Conservation (phyloP, 2,797 vertebrate species). For the Allochrocebus solatus region DNA sequence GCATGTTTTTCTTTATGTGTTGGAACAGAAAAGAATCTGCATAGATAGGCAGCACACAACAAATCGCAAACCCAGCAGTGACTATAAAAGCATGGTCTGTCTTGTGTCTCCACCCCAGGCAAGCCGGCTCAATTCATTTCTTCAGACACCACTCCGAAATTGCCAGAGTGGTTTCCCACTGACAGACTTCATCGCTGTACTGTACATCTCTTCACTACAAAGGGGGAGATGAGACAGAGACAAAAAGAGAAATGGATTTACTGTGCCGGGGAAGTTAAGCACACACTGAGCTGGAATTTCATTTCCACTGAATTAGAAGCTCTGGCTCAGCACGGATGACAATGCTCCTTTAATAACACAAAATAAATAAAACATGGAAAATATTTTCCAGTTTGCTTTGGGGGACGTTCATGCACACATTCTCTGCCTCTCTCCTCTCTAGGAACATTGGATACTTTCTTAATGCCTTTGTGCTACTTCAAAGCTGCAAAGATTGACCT, state of each 20-base stretch:
- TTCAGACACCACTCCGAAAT: constrained; percentile 36
- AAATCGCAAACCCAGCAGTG: neutral
- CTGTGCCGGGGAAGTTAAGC: constrained; percentile 19
- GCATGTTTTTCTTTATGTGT: constrained; percentile 32
- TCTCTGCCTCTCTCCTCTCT: neutral
- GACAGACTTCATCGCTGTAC: neutral
- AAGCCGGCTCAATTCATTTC: neutral
- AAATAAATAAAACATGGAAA: constrained; percentile 61
- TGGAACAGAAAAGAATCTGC: constrained; percentile 66
- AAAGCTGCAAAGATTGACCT: neutral
- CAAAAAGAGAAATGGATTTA: neutral
- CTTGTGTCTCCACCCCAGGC: constrained; percentile 17
- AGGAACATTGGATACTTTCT: neutral
- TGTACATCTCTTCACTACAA: neutral
- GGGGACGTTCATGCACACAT: neutral
- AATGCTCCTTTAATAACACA: constrained; percentile 56
- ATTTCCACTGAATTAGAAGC: constrained; percentile 67
- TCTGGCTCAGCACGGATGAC: neutral
- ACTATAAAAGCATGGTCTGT: neutral
- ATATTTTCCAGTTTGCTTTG: constrained; percentile 33
- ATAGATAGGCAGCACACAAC: neutral
- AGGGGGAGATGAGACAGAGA: neutral
- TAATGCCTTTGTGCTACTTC: neutral
- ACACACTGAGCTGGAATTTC: constrained; percentile 1
- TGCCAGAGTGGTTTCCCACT: neutral